Evolutionary conservation across 2,113 vertebrate genomes (phyloP).

Genomic region (Petromus typicus): DNA sequence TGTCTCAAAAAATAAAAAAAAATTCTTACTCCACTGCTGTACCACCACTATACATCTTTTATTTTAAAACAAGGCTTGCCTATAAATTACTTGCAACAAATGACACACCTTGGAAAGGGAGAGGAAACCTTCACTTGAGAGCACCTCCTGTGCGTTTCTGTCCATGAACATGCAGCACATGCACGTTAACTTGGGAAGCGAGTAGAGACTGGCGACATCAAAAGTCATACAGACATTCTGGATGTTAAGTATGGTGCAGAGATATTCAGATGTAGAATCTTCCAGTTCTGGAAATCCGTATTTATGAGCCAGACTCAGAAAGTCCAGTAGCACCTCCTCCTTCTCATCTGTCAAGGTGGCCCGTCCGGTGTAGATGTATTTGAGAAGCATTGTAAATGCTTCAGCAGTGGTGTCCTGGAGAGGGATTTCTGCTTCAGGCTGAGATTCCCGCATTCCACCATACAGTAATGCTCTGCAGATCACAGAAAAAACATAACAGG

Average conservation of each 20-base stretch:
- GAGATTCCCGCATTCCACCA: slow-evolving; percentile 98
- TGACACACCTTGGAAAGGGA: slow-evolving; percentile 94
- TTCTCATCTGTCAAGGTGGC: slow-evolving; percentile 95
- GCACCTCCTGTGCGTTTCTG: slow-evolving; percentile 95
- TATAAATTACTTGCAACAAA: background rate
- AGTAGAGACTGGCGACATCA: slow-evolving; percentile 98
- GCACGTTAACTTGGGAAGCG: slow-evolving; percentile 91
- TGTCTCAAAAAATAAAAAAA: background rate
- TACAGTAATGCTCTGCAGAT: slow-evolving; percentile 93
- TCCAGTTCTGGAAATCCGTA: slow-evolving; percentile 98
- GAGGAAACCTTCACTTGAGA: slow-evolving; percentile 95
- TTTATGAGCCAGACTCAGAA: slow-evolving; percentile 96
- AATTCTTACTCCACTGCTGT: background rate
- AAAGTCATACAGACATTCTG: slow-evolving; percentile 98
- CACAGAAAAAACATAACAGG: slow-evolving; percentile 56
- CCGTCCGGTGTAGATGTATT: slow-evolving; percentile 97
- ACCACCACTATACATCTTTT: background rate
- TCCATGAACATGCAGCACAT: slow-evolving; percentile 99
- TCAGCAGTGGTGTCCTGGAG: slow-evolving; percentile 96
- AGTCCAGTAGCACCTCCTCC: slow-evolving; percentile 97
- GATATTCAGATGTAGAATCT: slow-evolving; percentile 97
- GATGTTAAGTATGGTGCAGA: slow-evolving; percentile 96
- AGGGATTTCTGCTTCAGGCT: slow-evolving; percentile 96
- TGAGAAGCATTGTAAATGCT: slow-evolving; percentile 97
- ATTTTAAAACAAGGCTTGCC: background rate